Conservation (phyloP, 2,797 vertebrate species). For the Hydrophis major region DNA sequence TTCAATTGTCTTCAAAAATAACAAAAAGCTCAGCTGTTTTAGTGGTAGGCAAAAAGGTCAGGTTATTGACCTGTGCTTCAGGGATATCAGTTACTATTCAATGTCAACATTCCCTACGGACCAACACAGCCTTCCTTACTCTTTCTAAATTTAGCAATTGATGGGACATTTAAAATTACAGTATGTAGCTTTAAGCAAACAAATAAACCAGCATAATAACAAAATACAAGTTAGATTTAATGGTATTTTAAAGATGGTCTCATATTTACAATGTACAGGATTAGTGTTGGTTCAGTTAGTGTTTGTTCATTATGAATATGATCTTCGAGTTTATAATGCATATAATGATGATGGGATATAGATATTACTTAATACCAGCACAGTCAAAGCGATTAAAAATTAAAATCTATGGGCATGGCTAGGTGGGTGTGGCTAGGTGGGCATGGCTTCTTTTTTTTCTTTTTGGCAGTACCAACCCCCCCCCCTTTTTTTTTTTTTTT, state of each 20-base stretch:
- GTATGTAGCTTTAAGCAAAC: slow-evolving; percentile 30
- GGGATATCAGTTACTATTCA: slow-evolving; percentile 67
- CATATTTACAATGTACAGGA: not conserved
- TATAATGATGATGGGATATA: not conserved
- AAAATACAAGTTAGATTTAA: not conserved
- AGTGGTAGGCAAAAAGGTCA: slow-evolving; percentile 65
- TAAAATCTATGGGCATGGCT: not conserved
- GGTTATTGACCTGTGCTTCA: slow-evolving; percentile 62
- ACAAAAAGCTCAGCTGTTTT: slow-evolving; percentile 64
- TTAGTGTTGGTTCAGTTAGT: not conserved
- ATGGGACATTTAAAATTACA: slow-evolving; percentile 29
- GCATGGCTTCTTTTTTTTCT: no score
- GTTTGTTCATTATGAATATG: slow-evolving; percentile 19
- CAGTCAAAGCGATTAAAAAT: not conserved
- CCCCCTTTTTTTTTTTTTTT: no score
- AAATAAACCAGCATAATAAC: not conserved
- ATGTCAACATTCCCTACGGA: slow-evolving; percentile 61
- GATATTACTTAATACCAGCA: not conserved
- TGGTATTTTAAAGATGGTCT: not conserved
- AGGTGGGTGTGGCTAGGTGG: no score
- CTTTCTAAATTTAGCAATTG: slow-evolving; percentile 61
- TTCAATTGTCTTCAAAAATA: slow-evolving; percentile 56
- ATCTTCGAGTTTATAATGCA: slow-evolving; percentile 19
- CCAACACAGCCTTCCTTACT: slow-evolving; percentile 49
- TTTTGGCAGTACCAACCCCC: no score